Evolutionary conservation across 2,797 vertebrate species (phyloP).

Genomic region (Gallirallus australis): DNA sequence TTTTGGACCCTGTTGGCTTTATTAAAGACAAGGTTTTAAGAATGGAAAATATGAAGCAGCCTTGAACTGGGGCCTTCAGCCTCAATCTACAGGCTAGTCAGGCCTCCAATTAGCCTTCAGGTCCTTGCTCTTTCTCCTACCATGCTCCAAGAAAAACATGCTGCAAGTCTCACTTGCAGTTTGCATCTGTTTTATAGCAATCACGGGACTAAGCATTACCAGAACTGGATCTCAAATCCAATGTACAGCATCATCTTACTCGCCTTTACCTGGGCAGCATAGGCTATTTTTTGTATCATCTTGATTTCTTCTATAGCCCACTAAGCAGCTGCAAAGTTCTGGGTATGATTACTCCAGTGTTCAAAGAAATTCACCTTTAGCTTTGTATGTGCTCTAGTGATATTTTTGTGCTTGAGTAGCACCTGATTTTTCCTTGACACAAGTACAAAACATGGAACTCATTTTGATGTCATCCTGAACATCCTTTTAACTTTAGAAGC

Average conservation of each 20-base stretch:
- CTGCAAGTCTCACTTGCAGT: background rate
- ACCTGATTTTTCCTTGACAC: background rate
- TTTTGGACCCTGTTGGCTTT: background rate
- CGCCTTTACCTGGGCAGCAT: background rate
- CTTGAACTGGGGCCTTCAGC: slow-evolving; percentile 34
- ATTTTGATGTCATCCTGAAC: background rate
- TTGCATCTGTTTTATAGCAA: background rate
- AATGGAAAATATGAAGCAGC: slow-evolving; percentile 58
- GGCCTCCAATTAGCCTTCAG: background rate
- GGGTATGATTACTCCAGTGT: background rate
- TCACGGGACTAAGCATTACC: background rate
- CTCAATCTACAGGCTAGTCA: background rate
- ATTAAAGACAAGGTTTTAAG: slow-evolving; percentile 45
- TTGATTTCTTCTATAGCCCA: background rate
- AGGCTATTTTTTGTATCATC: background rate
- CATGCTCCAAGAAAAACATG: slow-evolving; percentile 40
- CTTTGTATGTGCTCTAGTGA: background rate
- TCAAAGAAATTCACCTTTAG: background rate
- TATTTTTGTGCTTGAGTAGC: background rate
- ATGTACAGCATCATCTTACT: background rate
- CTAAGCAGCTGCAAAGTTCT: background rate
- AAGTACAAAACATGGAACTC: background rate
- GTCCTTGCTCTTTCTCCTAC: slow-evolving; percentile 31
- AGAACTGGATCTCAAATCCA: background rate
- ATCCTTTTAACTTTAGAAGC: background rate